Evolutionary conservation across 2,797 vertebrate genomes (phyloP), one percentile per base, ranked within the genome.

Genomic region (Sebastiscus albofasciatus): DNA sequence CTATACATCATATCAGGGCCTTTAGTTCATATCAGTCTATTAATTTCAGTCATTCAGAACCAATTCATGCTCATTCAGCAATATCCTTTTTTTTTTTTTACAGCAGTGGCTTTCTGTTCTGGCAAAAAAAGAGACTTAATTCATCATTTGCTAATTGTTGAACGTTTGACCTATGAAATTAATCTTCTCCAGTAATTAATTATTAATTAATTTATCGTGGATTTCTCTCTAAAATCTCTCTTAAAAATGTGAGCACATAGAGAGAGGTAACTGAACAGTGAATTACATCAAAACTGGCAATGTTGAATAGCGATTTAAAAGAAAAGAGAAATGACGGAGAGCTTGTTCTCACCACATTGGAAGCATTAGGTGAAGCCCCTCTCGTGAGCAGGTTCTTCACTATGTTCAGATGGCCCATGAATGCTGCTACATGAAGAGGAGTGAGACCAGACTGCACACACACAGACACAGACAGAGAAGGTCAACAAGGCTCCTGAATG

Each of bases 391-490:
- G 93, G 88, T 95, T 97, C 93, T 97, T 99, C 82, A 98, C 97
- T 0, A 99, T 97, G 87, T 97, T 96, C 55, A 99, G 94, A 86
- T 99, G 98, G 12, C 98, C 98, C 98, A 99, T 99, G 92, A 99
- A 99, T 58, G 98, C 94, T 33, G 98, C 98, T 90, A 99, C 98
- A 1, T 99, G 98, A 79, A 99, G 97, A 22, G 98, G 98, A 0
- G 98, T 99, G 90, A 99, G 93, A 86, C 98, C 98, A 0, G 98
- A 99, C 98, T 99, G 87, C 24, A 87, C 31, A 81, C 29, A 83
- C 29, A 83, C 3, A 83, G 58, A 42, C 27, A 76, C 33, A 84
- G 26, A 81, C 5, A 89, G 33, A 66, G 58, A 80, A 60, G 39
- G 39, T 59, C 18, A 64, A 36, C 33, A 29, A 49, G 6, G 8